Percentiles rank a stretch among this genome's conserved stretches.
Conservation (phyloP, 2,113 vertebrate species). For the Gopherus flavomarginatus region DNA sequence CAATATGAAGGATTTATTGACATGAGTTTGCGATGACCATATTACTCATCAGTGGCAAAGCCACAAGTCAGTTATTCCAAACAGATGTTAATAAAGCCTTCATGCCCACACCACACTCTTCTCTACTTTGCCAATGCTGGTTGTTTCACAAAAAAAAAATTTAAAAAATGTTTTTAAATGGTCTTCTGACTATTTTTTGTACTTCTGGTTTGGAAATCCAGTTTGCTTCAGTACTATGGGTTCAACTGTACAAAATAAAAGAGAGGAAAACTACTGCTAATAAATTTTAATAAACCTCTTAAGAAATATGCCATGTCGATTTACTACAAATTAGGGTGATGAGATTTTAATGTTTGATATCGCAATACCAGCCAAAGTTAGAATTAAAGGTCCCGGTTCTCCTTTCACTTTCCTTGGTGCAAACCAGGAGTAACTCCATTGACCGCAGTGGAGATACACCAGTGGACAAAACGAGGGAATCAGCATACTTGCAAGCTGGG, state of each 20-base stretch:
- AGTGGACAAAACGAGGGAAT: constrained; percentile 40
- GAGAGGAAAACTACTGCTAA: background rate
- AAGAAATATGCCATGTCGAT: constrained; percentile 11
- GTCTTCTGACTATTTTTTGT: background rate
- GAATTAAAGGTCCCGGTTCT: constrained; percentile 33
- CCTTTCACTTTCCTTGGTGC: constrained; percentile 11
- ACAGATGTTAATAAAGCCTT: constrained; percentile 10
- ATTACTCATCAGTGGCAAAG: background rate
- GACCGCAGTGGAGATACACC: constrained; percentile 14
- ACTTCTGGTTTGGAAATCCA: constrained; percentile 7
- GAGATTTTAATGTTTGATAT: constrained; percentile 28
- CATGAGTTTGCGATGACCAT: background rate
- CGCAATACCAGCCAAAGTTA: constrained; percentile 30
- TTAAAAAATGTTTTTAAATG: background rate
- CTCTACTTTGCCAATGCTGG: background rate
- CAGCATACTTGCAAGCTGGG: constrained; percentile 28
- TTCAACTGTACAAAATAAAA: background rate
- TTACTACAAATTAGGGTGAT: constrained; percentile 44
- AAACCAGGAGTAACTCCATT: constrained; percentile 49
- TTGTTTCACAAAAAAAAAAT: background rate
- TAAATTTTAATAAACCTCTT: constrained; percentile 30
- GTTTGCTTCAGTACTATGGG: background rate
- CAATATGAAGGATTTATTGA: background rate
- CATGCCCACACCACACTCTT: background rate
- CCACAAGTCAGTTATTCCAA: constrained; percentile 1